These are phyloP conservation scores for Enteromius trimaculatus DNA, from an alignment of 2,797 vertebrate species.

Conservation along the genomic window DNA sequence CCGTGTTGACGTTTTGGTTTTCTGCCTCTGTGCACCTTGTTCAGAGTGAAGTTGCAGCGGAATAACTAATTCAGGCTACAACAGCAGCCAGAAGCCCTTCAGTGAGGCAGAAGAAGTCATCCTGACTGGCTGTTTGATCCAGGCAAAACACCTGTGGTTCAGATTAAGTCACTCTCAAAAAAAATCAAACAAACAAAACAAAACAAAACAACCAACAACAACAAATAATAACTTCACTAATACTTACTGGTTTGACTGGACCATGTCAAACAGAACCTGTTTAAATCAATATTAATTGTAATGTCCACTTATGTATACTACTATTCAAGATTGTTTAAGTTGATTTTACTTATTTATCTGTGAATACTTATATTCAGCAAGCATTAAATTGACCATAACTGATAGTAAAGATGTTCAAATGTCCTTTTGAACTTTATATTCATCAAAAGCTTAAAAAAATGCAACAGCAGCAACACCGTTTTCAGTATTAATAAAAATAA, in stretches of 20 bases:
- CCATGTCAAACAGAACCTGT: background rate
- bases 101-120: conserved; percentile 25
- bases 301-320: background rate
- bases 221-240: background rate
- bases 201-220: too few species aligned
- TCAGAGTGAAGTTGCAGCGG: background rate
- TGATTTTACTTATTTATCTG: background rate
- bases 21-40: background rate
- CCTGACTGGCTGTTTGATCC: conserved; percentile 5
- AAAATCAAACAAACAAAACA: background rate
- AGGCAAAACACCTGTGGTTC: conserved; percentile 1
- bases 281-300: background rate
- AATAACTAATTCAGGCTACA: background rate
- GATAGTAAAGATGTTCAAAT: background rate
- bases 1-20: background rate
- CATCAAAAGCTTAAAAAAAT: background rate
- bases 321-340: background rate
- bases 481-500: too few species aligned
- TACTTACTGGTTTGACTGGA: background rate
- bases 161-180: background rate
- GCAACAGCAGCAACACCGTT: too few species aligned
- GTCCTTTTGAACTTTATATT: background rate
- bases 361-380: background rate
- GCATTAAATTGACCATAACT: background rate
- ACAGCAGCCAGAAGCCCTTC: conserved; percentile 16